Base-by-base conservation (phyloP, 2,888 invertebrate species). In the Schrankia costaestrigalis region DNA sequence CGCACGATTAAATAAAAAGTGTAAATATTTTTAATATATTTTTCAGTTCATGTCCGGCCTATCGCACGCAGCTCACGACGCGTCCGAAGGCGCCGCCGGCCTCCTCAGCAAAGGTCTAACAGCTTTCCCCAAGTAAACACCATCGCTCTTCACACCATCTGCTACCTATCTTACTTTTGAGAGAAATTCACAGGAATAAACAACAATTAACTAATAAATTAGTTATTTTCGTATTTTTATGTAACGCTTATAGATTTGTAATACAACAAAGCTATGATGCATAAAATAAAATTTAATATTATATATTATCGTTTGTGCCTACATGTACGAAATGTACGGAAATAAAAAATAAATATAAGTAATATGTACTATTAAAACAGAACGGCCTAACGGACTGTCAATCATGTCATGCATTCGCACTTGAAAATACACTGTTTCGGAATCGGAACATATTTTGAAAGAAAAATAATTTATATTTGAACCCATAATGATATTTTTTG, bases 21-120 rank as follows among this genome's bases (percentile, higher is more conserved):
- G 7, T 17, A 17, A 3, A 5, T 17, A 24, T 24, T 11, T 14
- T n/a, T 39, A 19, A 29, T 35, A 27, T 31, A n/a, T 12, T 39
- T 70, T 58, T 1, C 65, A 88, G 88, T 39, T 88, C 56, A 64
- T 81, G 34, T 62, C 81, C 2, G 79, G 78, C 50, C 39, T 87
- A 9, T 73, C 85, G 0, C 50, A 77, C 0, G 79, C 77, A 1
- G 72, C 78, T 2, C 79, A 86, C 26, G 84, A 89, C 11, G 88
- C 88, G 4, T 77, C 86, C 1, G 78, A 84, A 23, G 80, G 81
- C 18, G 85, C 89, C 1, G 69, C 80, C 0, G 82, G 83, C 0
- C 72, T 89, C 2, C 80, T 90, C 45, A 89, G 80, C 76, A 90
- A 90, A 71, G 89, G 89, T 1, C 71, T 90, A 22, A 71, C 77